These are phyloP conservation scores for Pandemis heparana DNA, from an alignment of 2,888 invertebrate species.

Conservation along the genomic window DNA sequence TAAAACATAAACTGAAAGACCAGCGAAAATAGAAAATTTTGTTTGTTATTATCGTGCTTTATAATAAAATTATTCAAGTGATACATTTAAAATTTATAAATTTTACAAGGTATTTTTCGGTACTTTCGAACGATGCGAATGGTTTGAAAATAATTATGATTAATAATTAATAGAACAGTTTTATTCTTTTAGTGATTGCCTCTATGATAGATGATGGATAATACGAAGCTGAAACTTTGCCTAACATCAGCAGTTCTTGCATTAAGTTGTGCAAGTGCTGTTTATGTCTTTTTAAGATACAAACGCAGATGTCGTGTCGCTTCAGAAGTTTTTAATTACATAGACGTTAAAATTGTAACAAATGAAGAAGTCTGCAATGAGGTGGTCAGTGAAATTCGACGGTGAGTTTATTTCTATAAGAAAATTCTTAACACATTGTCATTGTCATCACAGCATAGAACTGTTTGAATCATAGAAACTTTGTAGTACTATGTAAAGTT, in stretches of 20 bases:
- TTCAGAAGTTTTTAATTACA: constrained; percentile 60
- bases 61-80: no score
- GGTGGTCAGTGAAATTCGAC: constrained; percentile 63
- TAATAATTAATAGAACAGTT: no score
- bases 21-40: no score
- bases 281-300: constrained; percentile 55
- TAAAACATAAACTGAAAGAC: no score
- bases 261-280: constrained; percentile 57
- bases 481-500: not conserved
- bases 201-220: constrained; percentile 49
- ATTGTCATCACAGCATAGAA: no score
- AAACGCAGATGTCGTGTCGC: constrained; percentile 54
- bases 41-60: no score
- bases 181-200: no score
- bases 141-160: no score
- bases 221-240: constrained; percentile 54
- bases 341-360: constrained; percentile 62
- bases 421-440: not conserved
- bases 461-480: not conserved
- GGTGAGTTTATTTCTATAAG: constrained; percentile 53
- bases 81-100: no score
- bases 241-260: constrained; percentile 57
- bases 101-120: no score
- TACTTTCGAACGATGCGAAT: no score
- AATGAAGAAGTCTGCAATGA: constrained; percentile 60